Evolutionary conservation across 2,797 vertebrate species (phyloP).

Genomic region (Margarornis squamiger): DNA sequence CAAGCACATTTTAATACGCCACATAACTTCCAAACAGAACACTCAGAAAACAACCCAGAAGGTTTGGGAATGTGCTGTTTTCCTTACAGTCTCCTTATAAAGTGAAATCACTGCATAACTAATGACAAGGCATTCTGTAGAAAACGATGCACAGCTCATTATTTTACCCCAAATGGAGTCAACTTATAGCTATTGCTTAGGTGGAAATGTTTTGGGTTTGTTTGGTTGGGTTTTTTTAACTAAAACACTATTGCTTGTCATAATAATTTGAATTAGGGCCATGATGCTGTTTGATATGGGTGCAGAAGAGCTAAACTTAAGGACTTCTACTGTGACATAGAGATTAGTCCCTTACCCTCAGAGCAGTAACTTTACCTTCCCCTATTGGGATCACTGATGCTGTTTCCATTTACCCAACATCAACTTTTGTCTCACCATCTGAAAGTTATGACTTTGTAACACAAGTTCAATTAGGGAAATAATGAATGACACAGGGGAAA

Average conservation of each 20-base stretch:
- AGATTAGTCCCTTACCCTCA: not conserved
- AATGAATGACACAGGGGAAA: not conserved
- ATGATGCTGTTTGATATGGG: not conserved
- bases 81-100: not conserved
- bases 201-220: not conserved
- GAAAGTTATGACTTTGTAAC: not conserved
- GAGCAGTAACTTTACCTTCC: not conserved
- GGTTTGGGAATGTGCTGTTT: not conserved
- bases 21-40: not conserved
- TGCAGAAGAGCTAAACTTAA: not conserved
- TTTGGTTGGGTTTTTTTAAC: not conserved
- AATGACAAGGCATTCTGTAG: not conserved
- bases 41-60: not conserved
- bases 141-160: not conserved
- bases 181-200: not conserved
- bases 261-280: not conserved
- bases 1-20: not conserved
- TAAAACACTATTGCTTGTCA: not conserved
- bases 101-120: not conserved
- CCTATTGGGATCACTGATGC: not conserved
- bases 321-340: not conserved
- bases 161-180: not conserved
- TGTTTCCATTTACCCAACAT: not conserved
- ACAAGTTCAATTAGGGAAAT: not conserved
- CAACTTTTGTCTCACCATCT: not conserved